Percentiles rank a stretch among this genome's conserved stretches.
Evolutionary conservation across 2,113 vertebrate genomes (phyloP).

Genomic region (Daphoenositta chrysoptera): DNA sequence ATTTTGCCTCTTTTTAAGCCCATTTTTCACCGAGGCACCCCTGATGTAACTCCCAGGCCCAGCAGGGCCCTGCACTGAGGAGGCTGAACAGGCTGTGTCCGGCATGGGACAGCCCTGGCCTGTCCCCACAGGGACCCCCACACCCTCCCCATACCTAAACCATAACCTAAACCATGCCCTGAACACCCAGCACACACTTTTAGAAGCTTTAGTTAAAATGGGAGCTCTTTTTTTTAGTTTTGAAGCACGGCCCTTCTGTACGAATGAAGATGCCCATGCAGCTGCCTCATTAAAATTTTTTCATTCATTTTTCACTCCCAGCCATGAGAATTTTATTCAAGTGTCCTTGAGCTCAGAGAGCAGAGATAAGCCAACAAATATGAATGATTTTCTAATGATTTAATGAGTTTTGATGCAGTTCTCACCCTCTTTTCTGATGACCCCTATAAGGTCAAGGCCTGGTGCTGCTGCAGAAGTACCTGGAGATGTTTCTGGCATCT

Average conservation of each 20-base stretch:
- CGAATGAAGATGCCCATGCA: fast-evolving
- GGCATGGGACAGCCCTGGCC: fast-evolving
- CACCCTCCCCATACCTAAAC: too few relatives aligned
- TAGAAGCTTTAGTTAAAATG: neutral
- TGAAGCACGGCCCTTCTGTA: neutral
- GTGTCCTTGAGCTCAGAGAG: neutral
- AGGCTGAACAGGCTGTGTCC: fast-evolving
- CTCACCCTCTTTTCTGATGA: neutral
- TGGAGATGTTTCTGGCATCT: neutral
- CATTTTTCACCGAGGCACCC: fast-evolving
- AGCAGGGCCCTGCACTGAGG: neutral
- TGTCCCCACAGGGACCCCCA: neutral
- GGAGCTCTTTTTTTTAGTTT: fast-evolving
- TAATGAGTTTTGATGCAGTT: neutral
- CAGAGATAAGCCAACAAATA: neutral
- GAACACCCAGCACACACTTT: neutral
- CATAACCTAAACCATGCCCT: neutral
- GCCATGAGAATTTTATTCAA: neutral
- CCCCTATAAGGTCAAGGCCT: neutral
- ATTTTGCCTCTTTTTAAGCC: neutral
- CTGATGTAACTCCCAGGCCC: neutral
- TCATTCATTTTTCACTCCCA: neutral
- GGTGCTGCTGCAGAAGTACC: neutral
- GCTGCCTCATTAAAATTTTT: neutral
- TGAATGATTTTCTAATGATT: neutral